Base-by-base conservation (phyloP, 2,797 vertebrate species). In the Anguilla megastoma region DNA sequence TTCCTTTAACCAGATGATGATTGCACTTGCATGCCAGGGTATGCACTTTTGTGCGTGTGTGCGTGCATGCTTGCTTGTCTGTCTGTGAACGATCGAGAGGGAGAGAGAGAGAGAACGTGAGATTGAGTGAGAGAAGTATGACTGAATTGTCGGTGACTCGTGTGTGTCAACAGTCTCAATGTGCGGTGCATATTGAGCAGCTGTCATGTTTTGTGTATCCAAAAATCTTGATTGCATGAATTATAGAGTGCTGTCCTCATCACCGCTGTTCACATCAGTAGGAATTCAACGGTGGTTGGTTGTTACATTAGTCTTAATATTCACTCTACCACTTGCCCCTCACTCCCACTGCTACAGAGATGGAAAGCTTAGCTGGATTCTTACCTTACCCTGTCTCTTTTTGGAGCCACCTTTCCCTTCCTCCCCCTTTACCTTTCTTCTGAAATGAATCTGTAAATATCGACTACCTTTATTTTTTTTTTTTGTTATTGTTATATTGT, bases 381-480 rank as follows among this genome's bases (percentile, higher is more conserved):
- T 71, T 14, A 76, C 90, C 88, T 58, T n/a, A 66, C 92, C 91
- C 91, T 89, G 89, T 89, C 89, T 89, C 89, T 91, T 91, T 90
- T 89, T 90, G 94, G 95, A 95, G 94, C 94, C 93, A 91, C 88
- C 88, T 76, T 45, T 63, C 80, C 85, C 89, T 79, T 58, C 84
- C 54, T 45, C 41, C 89, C 88, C 88, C 90, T 88, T 36, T 27
- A 80, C 21, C 41, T 82, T 21, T 50, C 87, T 92, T 92, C 94
- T 94, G 92, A 52, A 12, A 94, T 95, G 96, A 94, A 95, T 95
- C 94, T 96, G 96, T 97, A 96, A 96, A 97, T 97, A 96, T 95
- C 94, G 95, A 95, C 94, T 95, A 96, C 93, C 95, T 41, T 79
- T 21, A 96, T 96, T 96, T 93, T 89, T 95, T 95, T 90, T 96